These are phyloP conservation scores for Drosophila mojavensis DNA, from an alignment of 1,140 invertebrate species.

Conservation along the genomic window DNA sequence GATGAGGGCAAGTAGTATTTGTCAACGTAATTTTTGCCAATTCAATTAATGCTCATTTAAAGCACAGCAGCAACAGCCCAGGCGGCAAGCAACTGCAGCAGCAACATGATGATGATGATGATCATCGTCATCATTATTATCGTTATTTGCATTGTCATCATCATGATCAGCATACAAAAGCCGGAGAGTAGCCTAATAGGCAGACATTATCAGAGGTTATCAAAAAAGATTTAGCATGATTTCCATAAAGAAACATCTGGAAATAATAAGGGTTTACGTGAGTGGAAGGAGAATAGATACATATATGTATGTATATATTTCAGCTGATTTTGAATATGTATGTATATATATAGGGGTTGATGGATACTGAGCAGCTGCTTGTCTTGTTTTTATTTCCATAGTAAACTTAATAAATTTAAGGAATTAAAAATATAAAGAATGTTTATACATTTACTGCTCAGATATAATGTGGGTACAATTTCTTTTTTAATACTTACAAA, in stretches of 20 bases:
- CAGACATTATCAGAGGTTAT: slow-evolving; percentile 11
- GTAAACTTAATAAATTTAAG: too few species aligned
- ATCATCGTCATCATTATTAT: not conserved
- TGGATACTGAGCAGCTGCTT: too few species aligned
- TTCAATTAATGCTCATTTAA: slow-evolving; percentile 82
- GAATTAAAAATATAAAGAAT: too few species aligned
- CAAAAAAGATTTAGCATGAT: slow-evolving; percentile 2
- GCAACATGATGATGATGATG: slow-evolving; percentile 18
- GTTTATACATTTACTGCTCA: too few species aligned
- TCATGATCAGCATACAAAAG: slow-evolving; percentile 52
- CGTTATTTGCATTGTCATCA: not conserved
- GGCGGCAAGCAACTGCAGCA: slow-evolving; percentile 10
- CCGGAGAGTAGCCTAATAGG: slow-evolving; percentile 24
- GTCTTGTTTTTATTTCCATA: too few species aligned
- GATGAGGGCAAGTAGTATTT: slow-evolving; percentile 49
- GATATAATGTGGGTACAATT: too few species aligned
- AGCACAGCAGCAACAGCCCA: slow-evolving; percentile 46
- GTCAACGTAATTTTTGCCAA: slow-evolving; percentile 81
- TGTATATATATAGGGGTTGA: too few species aligned
- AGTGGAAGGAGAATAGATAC: too few species aligned
- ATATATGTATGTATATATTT: too few species aligned
- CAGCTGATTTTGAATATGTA: not conserved
- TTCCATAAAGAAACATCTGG: not conserved
- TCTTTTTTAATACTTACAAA: too few species aligned
- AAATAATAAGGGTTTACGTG: not conserved